A percentile compares a stretch with the other conserved stretches of the same genome.
Evolutionary conservation across 1,140 invertebrate genomes (phyloP).

Genomic region (Campoletis sonorensis): DNA sequence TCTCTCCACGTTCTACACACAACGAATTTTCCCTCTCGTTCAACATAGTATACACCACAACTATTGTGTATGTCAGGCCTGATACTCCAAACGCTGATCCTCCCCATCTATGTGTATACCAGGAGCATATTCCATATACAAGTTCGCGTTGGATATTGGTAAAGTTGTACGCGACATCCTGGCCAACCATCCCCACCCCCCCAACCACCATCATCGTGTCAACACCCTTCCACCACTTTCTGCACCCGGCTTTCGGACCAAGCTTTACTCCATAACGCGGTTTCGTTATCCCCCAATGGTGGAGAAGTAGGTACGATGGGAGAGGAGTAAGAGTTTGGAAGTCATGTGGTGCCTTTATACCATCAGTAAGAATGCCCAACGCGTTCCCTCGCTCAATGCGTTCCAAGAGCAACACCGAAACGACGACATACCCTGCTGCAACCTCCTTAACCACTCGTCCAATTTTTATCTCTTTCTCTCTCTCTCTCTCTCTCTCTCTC

Average conservation of each 20-base stretch:
- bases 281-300: conserved; percentile 10
- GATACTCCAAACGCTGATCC: not conserved
- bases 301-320: not conserved
- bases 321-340: not conserved
- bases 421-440: not conserved
- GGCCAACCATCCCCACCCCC: conserved; percentile 56
- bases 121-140: conserved; percentile 11
- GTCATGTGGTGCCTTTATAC: not conserved
- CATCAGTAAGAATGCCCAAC: conserved; percentile 29
- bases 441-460: conserved; percentile 43
- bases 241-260: conserved; percentile 31
- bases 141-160: conserved; percentile 70
- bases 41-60: conserved; percentile 13
- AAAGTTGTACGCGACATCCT: conserved; percentile 73
- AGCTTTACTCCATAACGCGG: conserved; percentile 41
- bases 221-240: conserved; percentile 58
- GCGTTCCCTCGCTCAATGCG: conserved; percentile 29
- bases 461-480: not conserved
- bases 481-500: not conserved
- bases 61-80: conserved; percentile 22
- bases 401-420: not conserved
- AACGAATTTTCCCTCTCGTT: not conserved
- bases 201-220: conserved; percentile 46
- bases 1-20: conserved; percentile 9
- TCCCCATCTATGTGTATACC: not conserved